Base-by-base conservation (phyloP, 1,140 invertebrate genomes). In the Drosophila sturtevanti region DNA sequence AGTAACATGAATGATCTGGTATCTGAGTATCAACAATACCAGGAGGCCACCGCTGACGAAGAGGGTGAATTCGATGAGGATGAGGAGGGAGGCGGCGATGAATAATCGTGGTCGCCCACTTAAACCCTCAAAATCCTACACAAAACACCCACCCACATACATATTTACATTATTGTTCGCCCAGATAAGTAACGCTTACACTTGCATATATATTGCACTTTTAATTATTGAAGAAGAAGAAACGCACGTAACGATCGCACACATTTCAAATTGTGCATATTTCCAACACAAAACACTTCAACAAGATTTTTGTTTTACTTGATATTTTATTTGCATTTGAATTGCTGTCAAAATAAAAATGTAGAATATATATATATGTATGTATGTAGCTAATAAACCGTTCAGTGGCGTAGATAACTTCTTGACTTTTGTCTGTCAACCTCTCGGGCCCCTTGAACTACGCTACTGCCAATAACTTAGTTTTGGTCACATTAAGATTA, bases 11-110 rank as follows among this genome's bases (percentile, higher is more conserved):
- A 96, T 90, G 97, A 98, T 91, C 92, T 98, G 54, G 95, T 98
- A 1, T 95, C 95, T 0, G 97, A 98, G 90, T 98, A 98, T 84
- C 97, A 98, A 90, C 96, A 98, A 89, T 98, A 98, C 92, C 96
- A 97, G 90, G 96, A 95, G 89, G 95, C 94, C 34, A 95, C 94
- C 37, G 94, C 94, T 71, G 95, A 95, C 79, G 95, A 95, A 84
- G 94, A 95, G 74, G 94, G 94, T 27, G 95, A 95, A 91, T 95
- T 94, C 85, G 95, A 95, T 78, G 94, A 95, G 81, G 95, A 95
- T 75, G 93, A 93, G 75, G 94, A 94, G 79, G 93, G 92, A 16
- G 93, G 90, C n/a, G 90, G 92, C 38, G 93, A 93, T 63, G 92
- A 93, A 69, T 93, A 93, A 51, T 9, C 1, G 11, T 1, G 7